Percentiles rank a stretch among this genome's conserved stretches.
These are phyloP conservation scores for Acanthococcus lagerstroemiae DNA, from an alignment of 2,888 invertebrate genomes.

Conservation along the genomic window DNA sequence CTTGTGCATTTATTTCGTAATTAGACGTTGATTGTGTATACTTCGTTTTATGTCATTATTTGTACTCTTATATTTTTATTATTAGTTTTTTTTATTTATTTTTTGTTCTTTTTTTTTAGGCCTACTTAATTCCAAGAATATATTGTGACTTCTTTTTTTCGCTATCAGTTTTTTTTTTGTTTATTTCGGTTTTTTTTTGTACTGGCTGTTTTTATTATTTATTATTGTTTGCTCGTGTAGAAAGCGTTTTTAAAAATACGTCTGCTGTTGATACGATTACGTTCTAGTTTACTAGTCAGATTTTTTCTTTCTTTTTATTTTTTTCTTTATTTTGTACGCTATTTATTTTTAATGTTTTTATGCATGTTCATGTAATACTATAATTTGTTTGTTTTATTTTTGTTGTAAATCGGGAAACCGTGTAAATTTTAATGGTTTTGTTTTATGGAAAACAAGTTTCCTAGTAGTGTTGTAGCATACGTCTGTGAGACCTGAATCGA, in stretches of 20 bases:
- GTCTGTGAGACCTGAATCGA: no score
- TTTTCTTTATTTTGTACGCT: constrained; percentile 16
- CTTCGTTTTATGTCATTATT: background rate
- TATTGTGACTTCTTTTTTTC: constrained; percentile 18
- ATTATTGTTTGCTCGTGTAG: constrained; percentile 3
- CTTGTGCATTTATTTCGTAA: background rate
- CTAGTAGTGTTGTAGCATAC: no score
- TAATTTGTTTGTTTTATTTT: background rate
- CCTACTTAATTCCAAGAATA: constrained; percentile 29
- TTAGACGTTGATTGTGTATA: background rate
- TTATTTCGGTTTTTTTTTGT: constrained; percentile 6
- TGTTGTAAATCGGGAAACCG: no score
- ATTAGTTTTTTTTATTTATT: background rate
- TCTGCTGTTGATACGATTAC: constrained; percentile 13
- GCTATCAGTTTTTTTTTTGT: constrained; percentile 5
- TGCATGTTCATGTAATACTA: background rate
- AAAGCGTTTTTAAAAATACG: background rate
- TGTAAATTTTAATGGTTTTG: no score
- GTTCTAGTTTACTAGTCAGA: constrained; percentile 28
- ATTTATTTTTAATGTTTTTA: constrained; percentile 12
- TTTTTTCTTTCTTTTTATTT: constrained; percentile 23
- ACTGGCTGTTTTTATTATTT: constrained; percentile 7
- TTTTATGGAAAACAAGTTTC: no score
- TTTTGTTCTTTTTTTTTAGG: constrained; percentile 23
- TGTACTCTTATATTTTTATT: background rate